These are phyloP conservation scores for Bombus cullumanus DNA, from an alignment of 1,140 invertebrate species.

Conservation along the genomic window DNA sequence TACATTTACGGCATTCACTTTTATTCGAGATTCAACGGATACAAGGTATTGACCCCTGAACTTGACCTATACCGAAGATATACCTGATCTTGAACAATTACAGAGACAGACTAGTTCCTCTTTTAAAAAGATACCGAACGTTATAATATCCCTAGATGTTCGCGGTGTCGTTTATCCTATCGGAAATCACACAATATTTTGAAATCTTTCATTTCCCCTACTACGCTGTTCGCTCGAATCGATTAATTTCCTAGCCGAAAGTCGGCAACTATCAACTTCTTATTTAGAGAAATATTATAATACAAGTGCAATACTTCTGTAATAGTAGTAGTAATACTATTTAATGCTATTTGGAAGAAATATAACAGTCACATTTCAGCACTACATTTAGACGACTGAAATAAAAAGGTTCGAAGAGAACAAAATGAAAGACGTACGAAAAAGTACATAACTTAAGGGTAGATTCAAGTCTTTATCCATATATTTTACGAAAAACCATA, in stretches of 20 bases:
- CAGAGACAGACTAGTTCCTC: neutral
- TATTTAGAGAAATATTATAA: neutral
- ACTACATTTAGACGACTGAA: neutral
- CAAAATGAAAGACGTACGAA: neutral
- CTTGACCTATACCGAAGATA: conserved; percentile 61
- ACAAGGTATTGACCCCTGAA: conserved; percentile 67
- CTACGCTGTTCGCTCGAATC: neutral
- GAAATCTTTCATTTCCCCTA: neutral
- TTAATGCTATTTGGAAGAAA: neutral
- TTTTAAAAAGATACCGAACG: neutral
- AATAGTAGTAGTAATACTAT: neutral
- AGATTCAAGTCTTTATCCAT: neutral
- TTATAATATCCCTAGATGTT: neutral
- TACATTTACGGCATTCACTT: conserved; percentile 69
- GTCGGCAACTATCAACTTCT: neutral
- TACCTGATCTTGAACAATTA: conserved; percentile 21
- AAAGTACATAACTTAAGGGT: too few relatives aligned
- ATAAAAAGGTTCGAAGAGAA: neutral
- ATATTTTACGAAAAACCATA: neutral
- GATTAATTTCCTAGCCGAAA: neutral
- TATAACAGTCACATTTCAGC: neutral
- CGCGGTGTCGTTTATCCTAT: neutral
- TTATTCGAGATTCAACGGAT: conserved; percentile 60
- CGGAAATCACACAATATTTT: conserved; percentile 18
- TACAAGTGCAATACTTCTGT: too few relatives aligned